phyloP scores from a whole-genome alignment of 2,113 vertebrate species.

The Prinia subflava region DNA sequence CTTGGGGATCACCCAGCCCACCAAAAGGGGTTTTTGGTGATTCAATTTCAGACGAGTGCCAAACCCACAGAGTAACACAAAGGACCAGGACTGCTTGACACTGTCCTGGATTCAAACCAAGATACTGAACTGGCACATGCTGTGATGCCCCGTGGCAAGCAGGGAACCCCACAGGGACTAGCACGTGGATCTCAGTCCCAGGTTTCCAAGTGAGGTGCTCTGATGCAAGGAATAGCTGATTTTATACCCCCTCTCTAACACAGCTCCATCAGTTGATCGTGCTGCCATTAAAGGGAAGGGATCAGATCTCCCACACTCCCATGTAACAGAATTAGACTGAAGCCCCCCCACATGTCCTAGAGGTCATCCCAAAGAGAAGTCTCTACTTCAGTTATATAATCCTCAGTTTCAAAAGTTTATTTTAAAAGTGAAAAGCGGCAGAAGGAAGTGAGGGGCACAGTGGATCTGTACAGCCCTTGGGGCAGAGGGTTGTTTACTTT shows the following conservation, averaged over 20 bases:
- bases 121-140: neutral
- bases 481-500: neutral
- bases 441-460: neutral
- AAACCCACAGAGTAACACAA: neutral
- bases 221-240: neutral
- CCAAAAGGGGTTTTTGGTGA: neutral
- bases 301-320: neutral
- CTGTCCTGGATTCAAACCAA: neutral
- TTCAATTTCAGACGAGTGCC: neutral
- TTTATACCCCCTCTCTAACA: neutral
- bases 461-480: fast-evolving
- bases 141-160: neutral
- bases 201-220: neutral
- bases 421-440: neutral
- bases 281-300: neutral
- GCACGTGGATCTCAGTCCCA: neutral
- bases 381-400: neutral
- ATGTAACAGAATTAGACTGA: neutral
- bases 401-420: neutral
- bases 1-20: neutral
- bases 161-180: neutral
- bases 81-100: neutral
- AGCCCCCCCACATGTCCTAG: neutral
- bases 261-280: neutral
- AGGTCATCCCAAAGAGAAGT: neutral